Evolutionary conservation across 2,797 vertebrate species (phyloP).

Genomic region (Cryptoprocta ferox): DNA sequence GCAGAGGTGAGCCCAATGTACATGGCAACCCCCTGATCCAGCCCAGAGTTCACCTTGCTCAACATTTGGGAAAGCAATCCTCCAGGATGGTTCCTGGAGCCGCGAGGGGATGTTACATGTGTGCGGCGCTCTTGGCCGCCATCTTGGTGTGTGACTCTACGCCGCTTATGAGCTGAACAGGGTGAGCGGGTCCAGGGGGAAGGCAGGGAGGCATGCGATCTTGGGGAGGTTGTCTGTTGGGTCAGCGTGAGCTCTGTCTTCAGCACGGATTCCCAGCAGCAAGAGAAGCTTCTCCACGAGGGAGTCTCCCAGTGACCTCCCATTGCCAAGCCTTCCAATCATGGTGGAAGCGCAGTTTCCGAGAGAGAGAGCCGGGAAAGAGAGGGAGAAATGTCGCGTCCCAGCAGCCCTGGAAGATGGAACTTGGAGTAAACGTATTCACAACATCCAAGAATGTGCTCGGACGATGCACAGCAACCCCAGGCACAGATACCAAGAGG

Average conservation of each 20-base stretch:
- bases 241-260: too few relatives aligned
- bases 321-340: not conserved
- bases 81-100: not conserved
- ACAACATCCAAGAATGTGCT: rapidly evolving
- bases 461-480: rapidly evolving
- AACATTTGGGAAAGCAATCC: rapidly evolving
- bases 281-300: not conserved
- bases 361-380: rapidly evolving
- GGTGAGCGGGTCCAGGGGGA: rapidly evolving
- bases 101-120: rapidly evolving
- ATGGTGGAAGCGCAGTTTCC: rapidly evolving
- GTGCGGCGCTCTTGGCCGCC: rapidly evolving
- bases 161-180: rapidly evolving
- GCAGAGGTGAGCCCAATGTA: rapidly evolving
- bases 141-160: rapidly evolving
- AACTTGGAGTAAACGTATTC: rapidly evolving
- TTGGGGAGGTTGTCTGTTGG: rapidly evolving
- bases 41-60: rapidly evolving
- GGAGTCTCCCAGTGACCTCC: rapidly evolving
- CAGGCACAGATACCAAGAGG: rapidly evolving
- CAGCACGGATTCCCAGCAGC: not conserved
- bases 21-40: rapidly evolving
- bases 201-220: rapidly evolving
- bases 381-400: rapidly evolving
- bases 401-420: not conserved